Evolutionary conservation across 2,888 invertebrate genomes (phyloP), one percentile per base, ranked within the genome.

Genomic region (Campoletis raptor): DNA sequence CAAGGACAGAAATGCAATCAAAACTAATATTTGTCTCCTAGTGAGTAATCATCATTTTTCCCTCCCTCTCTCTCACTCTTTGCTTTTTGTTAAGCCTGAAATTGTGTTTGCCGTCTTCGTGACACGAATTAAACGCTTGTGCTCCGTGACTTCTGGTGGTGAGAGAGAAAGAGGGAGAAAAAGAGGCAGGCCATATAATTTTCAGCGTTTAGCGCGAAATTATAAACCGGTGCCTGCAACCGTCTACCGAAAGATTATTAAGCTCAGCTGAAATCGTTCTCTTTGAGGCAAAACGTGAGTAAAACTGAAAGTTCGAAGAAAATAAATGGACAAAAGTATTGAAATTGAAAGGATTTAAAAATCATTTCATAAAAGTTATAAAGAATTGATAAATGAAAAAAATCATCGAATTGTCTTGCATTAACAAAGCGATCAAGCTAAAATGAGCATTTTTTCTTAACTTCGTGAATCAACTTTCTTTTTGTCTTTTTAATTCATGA

Each of bases 81-180:
- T 40, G n/a, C 21, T 40, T 67, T 67, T 21, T 42, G 40, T 57
- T 30, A 30, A 48, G 24, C 64, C 40, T 40, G 30, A 36, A 64
- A 76, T 76, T 61, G 64, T 64, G 61, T 40, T 54, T 48, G 24
- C n/a, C 10, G 76, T 76, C 64, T 57, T 76, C 76, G 76, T 61
- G 76, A 76, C 76, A 45, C 30, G 42, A 76, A 76, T 76, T 76
- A 64, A 76, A 30, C 64, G 57, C 64, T 48, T 18, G 42, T 30
- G 76, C 24, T 76, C 30, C 76, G 76, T 64, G 76, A 45, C 45
- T 76, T 64, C 12, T 42, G 21, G 30, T 18, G n/a, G 64, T 15
- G 36, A 18, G 48, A 15, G 36, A 36, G 48, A 5, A 9, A 21
- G 52, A n/a, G n/a, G n/a, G 52, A 21, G 52, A 52, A 9, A 48